phyloP scores from a whole-genome alignment of 2,113 vertebrate species.

The Cavia aperea region DNA sequence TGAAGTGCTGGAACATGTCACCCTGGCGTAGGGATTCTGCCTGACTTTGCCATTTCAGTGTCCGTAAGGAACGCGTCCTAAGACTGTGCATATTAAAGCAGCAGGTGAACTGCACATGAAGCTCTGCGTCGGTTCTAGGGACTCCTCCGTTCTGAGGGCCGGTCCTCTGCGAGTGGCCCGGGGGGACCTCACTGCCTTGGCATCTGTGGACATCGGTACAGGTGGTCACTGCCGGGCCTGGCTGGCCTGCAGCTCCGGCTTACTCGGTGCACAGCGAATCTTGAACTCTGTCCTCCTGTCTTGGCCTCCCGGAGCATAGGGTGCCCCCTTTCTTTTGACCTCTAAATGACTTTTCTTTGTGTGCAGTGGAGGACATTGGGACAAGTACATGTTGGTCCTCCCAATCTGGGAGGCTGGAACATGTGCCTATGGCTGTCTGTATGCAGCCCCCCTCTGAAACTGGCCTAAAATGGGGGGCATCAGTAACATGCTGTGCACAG shows the following conservation, averaged over 20 bases:
- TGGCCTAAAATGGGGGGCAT: constrained; percentile 7
- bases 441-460: not conserved
- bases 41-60: constrained; percentile 13
- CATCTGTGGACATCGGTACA: not conserved
- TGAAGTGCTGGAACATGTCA: constrained; percentile 12
- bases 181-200: not conserved
- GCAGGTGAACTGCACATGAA: not conserved
- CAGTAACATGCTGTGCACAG: not conserved
- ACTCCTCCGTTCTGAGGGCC: not conserved
- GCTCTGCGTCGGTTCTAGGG: not conserved
- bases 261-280: not conserved
- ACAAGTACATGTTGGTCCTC: constrained; percentile 22
- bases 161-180: not conserved
- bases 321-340: constrained; percentile 7
- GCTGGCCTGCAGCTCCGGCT: not conserved
- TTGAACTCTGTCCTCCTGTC: not conserved
- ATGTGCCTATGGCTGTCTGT: not conserved
- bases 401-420: not conserved
- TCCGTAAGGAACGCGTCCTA: not conserved
- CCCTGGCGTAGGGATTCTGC: not conserved
- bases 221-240: not conserved
- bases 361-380: not conserved
- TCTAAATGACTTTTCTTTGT: not conserved
- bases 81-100: not conserved
- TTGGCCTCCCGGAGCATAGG: not conserved